Evolutionary conservation across 35 echinoderm and acorn worm genomes (phyloP).

Genomic region (Heliocidaris tuberculata): DNA sequence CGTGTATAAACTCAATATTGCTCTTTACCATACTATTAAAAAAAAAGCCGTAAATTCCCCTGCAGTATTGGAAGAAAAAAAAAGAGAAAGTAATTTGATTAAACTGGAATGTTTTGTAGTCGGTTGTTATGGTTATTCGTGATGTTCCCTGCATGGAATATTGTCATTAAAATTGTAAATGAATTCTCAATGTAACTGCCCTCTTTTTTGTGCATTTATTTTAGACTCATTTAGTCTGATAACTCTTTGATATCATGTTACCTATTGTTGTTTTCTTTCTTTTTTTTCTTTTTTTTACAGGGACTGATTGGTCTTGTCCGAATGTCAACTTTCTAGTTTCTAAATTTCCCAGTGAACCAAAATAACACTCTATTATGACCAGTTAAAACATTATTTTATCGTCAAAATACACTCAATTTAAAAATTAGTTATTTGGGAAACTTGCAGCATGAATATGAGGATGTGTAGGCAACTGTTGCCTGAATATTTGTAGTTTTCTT

Average conservation of each 20-base stretch:
- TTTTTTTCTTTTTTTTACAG: too few species aligned
- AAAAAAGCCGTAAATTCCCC: neutral
- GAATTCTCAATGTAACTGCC: neutral
- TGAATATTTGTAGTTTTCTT: too few species aligned
- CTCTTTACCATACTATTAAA: neutral
- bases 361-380: too few species aligned
- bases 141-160: neutral
- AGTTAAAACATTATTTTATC: too few species aligned
- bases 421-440: too few species aligned
- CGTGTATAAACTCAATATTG: neutral
- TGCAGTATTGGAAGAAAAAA: neutral
- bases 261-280: too few species aligned
- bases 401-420: too few species aligned
- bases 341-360: too few species aligned
- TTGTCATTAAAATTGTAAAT: slow-evolving; percentile 11
- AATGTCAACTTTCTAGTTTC: too few species aligned
- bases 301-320: too few species aligned
- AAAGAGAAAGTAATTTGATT: neutral
- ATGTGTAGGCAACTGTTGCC: too few species aligned
- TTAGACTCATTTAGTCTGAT: neutral
- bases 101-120: neutral
- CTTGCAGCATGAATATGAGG: too few species aligned
- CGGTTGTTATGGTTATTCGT: neutral
- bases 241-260: neutral
- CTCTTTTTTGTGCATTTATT: neutral